Evolutionary conservation across 2,113 vertebrate genomes (phyloP), one percentile per base, ranked within the genome.

Genomic region (Oxyruncus cristatus): DNA sequence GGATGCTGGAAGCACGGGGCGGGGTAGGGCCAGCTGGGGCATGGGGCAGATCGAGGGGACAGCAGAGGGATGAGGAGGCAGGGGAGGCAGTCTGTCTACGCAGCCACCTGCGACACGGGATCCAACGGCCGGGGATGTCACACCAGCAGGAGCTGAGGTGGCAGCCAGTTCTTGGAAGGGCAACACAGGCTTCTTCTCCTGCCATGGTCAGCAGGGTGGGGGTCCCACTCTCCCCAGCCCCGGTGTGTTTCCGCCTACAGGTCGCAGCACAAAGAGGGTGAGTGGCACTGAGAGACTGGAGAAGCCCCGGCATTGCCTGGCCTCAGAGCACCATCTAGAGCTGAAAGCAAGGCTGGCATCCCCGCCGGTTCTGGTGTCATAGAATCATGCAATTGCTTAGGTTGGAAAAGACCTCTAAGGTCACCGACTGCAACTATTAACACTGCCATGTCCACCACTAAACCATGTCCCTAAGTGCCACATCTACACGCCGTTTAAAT

Each of bases 271-370:
- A 1, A 49, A 5, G 18, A 32, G 8, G 42, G 18, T 3, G 62
- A 30, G n/a, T 0, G 27, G 49, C 49, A 4, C 2, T 11, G 53
- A 13, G 50, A 5, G 9, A 1, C 11, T 0, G 52, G 19, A 42
- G 22, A 14, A 74, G 39, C 66, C 6, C 6, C 61, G 61, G 35
- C 23, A 7, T 83, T 72, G 84, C 59, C 55, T 59, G 56, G 89
- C 86, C 79, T 81, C 88, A 95, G 95, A 97, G 90, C 96, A 92
- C 97, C 97, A 97, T 28, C 97, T 97, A 97, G 95, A 53, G 97
- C 88, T 85, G 81, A 32, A 73, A 89, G 59, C 46, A 30, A 58
- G 81, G 75, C 63, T 77, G 84, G 74, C 92, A 95, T 17, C 74
- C 71, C 47, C 10, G 52, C 52, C 7, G 15, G 33, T 11, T 23